Evolutionary conservation across 1,140 invertebrate genomes (phyloP).

Genomic region (Oncopeltus fasciatus): DNA sequence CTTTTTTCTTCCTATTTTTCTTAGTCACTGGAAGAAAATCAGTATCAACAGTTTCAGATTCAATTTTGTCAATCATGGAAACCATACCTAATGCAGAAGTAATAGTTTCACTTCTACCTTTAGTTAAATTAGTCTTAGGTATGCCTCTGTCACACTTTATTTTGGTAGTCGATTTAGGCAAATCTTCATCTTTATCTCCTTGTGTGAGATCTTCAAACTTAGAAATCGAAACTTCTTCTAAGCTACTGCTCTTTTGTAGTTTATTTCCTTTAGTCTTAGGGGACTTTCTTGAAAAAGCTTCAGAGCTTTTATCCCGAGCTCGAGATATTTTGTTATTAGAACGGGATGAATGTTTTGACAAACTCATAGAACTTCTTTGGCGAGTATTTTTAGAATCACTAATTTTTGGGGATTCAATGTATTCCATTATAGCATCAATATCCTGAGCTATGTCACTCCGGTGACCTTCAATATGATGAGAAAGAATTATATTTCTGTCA

Average conservation of each 20-base stretch:
- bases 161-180: background rate
- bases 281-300: slow-evolving; percentile 16
- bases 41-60: slow-evolving; percentile 15
- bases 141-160: background rate
- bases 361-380: background rate
- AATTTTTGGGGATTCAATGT: slow-evolving; percentile 32
- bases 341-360: background rate
- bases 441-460: slow-evolving; percentile 39
- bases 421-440: slow-evolving; percentile 37
- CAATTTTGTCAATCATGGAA: background rate
- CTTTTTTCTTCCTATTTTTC: slow-evolving; percentile 46
- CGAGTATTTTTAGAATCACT: slow-evolving; percentile 7
- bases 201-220: slow-evolving; percentile 49
- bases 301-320: slow-evolving; percentile 19
- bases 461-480: slow-evolving; percentile 48
- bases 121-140: background rate
- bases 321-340: slow-evolving; percentile 3
- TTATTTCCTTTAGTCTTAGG: slow-evolving; percentile 8
- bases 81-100: background rate
- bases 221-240: slow-evolving; percentile 54
- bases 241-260: slow-evolving; percentile 20
- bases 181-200: too few relatives aligned
- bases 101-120: background rate
- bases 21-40: slow-evolving; percentile 59
- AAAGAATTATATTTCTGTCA: slow-evolving; percentile 42